phyloP scores from a whole-genome alignment of 2,888 invertebrate genomes.

The Mesorhabditis sp. region DNA sequence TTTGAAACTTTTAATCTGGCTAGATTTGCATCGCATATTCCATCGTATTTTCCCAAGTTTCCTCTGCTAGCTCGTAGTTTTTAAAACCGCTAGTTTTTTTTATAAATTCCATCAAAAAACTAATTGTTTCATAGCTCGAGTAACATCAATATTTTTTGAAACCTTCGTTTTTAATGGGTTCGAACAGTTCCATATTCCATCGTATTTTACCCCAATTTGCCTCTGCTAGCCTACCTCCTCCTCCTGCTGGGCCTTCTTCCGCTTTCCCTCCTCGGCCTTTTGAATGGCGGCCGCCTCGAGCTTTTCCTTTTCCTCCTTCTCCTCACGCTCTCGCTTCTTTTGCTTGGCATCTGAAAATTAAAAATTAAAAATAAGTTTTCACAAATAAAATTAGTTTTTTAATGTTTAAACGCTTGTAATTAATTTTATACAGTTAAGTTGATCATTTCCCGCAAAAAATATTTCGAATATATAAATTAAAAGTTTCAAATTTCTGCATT shows the following conservation, averaged over 20 bases:
- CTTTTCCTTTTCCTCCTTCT: slow-evolving; percentile 24
- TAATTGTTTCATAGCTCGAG: too few relatives aligned
- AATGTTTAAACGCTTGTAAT: not conserved
- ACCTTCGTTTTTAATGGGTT: too few relatives aligned
- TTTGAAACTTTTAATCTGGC: too few relatives aligned
- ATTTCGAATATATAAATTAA: too few relatives aligned
- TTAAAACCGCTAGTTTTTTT: too few relatives aligned
- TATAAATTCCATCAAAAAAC: too few relatives aligned
- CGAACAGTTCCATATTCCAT: not conserved
- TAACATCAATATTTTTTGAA: too few relatives aligned
- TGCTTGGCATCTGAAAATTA: slow-evolving; percentile 29
- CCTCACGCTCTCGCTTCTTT: slow-evolving; percentile 31
- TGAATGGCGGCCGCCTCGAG: slow-evolving; percentile 8
- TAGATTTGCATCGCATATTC: too few relatives aligned
- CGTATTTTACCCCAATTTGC: not conserved
- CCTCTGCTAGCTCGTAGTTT: too few relatives aligned
- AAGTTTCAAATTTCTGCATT: too few relatives aligned
- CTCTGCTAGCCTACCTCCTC: slow-evolving; percentile 14
- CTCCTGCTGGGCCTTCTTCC: slow-evolving; percentile 16
- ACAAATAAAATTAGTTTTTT: slow-evolving; percentile 1
- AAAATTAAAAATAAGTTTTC: not conserved
- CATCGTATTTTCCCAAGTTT: too few relatives aligned
- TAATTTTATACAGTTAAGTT: not conserved
- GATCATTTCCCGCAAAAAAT: not conserved
- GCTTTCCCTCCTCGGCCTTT: slow-evolving; percentile 22